Evolutionary conservation across 1,140 invertebrate genomes (phyloP).

Genomic region (Bradysia coprophila): DNA sequence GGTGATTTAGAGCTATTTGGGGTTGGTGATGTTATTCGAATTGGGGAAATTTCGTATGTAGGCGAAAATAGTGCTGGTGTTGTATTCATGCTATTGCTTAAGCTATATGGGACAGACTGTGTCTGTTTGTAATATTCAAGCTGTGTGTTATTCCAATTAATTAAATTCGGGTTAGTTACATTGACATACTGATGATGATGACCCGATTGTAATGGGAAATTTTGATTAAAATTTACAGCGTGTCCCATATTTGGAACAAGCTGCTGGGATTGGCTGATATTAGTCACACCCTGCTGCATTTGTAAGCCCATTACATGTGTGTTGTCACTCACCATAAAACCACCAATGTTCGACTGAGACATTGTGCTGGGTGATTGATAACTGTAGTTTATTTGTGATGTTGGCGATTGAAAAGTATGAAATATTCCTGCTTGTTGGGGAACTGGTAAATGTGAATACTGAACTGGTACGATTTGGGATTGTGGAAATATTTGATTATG

Average conservation of each 20-base stretch:
- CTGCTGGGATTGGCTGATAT: no score
- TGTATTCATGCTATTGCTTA: neutral
- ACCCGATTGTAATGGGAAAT: neutral
- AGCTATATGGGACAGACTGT: neutral
- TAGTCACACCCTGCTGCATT: neutral
- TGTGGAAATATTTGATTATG: slow-evolving; percentile 21
- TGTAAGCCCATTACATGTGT: no score
- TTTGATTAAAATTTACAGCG: neutral
- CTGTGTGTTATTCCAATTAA: neutral
- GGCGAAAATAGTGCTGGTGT: neutral
- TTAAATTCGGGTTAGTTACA: neutral
- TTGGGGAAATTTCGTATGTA: neutral
- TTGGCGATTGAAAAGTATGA: neutral
- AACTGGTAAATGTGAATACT: slow-evolving; percentile 20
- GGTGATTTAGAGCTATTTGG: neutral
- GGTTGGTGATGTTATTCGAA: neutral
- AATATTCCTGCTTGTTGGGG: slow-evolving; percentile 13
- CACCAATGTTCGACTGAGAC: neutral
- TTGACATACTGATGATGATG: neutral
- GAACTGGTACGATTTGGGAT: slow-evolving; percentile 22
- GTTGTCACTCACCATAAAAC: neutral
- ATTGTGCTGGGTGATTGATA: neutral
- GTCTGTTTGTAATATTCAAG: neutral
- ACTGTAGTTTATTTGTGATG: neutral
- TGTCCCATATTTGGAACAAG: no score